These are phyloP conservation scores for Colossoma macropomum DNA, from an alignment of 2,113 vertebrate genomes.

Conservation along the genomic window DNA sequence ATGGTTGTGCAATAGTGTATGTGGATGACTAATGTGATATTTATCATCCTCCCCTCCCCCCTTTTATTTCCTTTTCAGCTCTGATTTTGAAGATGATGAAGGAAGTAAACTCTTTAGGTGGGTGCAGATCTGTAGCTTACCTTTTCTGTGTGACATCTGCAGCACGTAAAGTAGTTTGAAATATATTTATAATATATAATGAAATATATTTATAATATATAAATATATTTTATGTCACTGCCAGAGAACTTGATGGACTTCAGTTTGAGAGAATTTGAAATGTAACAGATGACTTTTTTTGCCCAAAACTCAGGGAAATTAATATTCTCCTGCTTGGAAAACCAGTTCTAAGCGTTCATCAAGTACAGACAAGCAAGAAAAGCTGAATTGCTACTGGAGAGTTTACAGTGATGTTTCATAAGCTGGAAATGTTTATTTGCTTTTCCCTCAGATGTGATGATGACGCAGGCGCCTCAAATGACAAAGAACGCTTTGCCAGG, in stretches of 20 bases:
- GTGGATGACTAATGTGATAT: not conserved
- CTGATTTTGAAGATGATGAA: slow-evolving; percentile 82
- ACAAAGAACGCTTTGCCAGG: slow-evolving; percentile 97
- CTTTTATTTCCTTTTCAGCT: slow-evolving; percentile 56
- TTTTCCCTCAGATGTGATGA: slow-evolving; percentile 86
- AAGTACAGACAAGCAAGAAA: not conserved
- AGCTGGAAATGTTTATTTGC: slow-evolving; percentile 9
- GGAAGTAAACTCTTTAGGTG: slow-evolving; percentile 95
- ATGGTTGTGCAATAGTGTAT: not conserved
- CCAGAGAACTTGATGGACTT: not conserved
- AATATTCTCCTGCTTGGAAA: not conserved
- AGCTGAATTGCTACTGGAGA: not conserved
- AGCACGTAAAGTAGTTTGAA: no score
- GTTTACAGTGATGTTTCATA: not conserved
- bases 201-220: no score
- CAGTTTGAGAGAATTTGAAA: not conserved
- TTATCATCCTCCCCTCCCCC: not conserved
- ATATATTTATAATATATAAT: no score
- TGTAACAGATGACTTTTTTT: not conserved
- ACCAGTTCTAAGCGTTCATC: not conserved
- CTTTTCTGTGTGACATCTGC: no score
- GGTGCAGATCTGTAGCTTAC: slow-evolving; percentile 18
- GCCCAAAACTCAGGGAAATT: not conserved
- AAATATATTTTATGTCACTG: no score
- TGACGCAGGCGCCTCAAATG: slow-evolving; percentile 83